A percentile compares a stretch with the other conserved stretches of the same genome.
phyloP scores from a whole-genome alignment of 2,888 invertebrate genomes.

The Celastrina argiolus region DNA sequence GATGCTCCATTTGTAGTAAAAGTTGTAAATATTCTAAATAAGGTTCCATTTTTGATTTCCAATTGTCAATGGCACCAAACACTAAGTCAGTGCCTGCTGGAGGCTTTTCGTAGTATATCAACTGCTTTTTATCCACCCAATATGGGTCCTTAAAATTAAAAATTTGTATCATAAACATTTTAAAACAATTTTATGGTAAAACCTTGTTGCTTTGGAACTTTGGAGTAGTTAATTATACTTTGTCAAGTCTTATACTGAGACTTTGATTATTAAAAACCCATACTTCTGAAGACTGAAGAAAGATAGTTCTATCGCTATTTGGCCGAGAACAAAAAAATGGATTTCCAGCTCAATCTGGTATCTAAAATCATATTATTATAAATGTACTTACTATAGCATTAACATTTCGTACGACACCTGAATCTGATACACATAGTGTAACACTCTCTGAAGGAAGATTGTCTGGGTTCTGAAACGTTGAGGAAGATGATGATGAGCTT shows the following conservation, averaged over 20 bases:
- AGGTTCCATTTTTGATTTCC: constrained; percentile 80
- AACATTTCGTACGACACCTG: constrained; percentile 74
- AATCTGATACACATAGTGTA: constrained; percentile 59
- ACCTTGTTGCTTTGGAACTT: too few species aligned
- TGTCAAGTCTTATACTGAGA: too few species aligned
- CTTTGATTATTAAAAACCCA: too few species aligned
- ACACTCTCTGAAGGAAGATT: constrained; percentile 76
- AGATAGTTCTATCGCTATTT: too few species aligned
- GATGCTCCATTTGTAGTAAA: constrained; percentile 82
- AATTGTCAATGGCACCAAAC: constrained; percentile 79
- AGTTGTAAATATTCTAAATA: constrained; percentile 83
- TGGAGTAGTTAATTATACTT: too few species aligned
- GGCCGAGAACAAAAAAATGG: too few species aligned
- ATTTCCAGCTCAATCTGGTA: too few species aligned
- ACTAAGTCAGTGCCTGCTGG: constrained; percentile 67
- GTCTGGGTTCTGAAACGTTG: constrained; percentile 74
- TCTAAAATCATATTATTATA: too few species aligned
- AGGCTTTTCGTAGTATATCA: constrained; percentile 78
- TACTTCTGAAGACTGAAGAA: too few species aligned
- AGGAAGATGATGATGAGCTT: constrained; percentile 26
- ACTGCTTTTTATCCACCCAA: constrained; percentile 77
- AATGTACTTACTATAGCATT: constrained; percentile 80
- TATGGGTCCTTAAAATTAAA: constrained; percentile 65
- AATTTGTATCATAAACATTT: neutral
- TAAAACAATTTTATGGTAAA: neutral